phyloP scores from a whole-genome alignment of 2,888 invertebrate species.

The Lycocerus yunnanus region DNA sequence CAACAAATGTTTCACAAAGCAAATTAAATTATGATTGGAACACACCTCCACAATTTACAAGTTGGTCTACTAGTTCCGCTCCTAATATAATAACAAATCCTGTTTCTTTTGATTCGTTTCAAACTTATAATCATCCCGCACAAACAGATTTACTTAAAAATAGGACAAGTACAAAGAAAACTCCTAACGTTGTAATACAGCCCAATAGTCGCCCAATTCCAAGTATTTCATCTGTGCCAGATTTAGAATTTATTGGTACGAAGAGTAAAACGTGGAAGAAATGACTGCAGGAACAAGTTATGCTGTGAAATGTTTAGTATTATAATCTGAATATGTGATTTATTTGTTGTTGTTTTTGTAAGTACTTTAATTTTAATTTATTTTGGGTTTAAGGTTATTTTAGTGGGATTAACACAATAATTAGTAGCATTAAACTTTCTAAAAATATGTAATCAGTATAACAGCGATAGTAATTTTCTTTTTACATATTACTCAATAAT shows the following conservation, averaged over 20 bases:
- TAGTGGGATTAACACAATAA: background rate
- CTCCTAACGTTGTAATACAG: constrained; percentile 28
- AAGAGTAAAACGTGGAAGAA: constrained; percentile 51
- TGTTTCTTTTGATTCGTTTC: constrained; percentile 42
- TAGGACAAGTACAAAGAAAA: constrained; percentile 23
- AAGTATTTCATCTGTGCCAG: constrained; percentile 60
- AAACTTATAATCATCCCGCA: constrained; percentile 18
- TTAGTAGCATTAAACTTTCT: background rate
- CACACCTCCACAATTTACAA: constrained; percentile 27
- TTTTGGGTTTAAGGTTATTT: background rate
- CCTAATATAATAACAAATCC: constrained; percentile 52
- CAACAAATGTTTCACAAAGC: background rate
- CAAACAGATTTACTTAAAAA: constrained; percentile 19
- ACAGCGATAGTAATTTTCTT: background rate
- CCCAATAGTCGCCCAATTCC: constrained; percentile 42
- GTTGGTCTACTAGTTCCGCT: constrained; percentile 31
- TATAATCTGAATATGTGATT: background rate
- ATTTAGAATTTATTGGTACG: constrained; percentile 61
- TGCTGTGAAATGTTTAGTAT: constrained; percentile 44
- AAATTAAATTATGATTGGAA: constrained; percentile 21
- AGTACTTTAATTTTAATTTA: background rate
- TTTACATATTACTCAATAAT: background rate
- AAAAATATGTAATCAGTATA: background rate
- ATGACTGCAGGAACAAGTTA: constrained; percentile 55
- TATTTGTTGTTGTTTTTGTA: background rate